Conservation (phyloP, 2,113 vertebrate genomes). For the Aleadryas rufinucha region DNA sequence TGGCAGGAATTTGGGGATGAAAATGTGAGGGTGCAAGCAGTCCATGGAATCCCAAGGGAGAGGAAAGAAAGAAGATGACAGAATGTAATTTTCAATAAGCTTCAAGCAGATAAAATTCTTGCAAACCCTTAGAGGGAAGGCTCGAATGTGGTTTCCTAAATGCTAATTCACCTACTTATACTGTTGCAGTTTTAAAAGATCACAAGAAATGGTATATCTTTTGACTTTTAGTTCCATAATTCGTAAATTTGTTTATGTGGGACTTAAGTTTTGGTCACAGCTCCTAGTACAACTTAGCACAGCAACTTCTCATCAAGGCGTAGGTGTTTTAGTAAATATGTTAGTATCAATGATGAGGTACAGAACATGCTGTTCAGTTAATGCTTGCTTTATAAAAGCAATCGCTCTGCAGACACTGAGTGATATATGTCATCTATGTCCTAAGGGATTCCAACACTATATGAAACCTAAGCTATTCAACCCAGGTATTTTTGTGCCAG, state of each 20-base stretch:
- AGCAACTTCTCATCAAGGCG: not conserved
- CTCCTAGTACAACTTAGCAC: not conserved
- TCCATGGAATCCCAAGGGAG: not conserved
- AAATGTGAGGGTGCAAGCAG: not conserved
- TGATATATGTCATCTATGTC: not conserved
- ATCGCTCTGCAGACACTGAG: not conserved
- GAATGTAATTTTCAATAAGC: not conserved
- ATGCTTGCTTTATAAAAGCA: not conserved
- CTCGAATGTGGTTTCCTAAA: not conserved
- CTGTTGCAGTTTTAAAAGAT: not conserved
- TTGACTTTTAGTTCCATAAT: not conserved
- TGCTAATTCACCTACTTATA: not conserved
- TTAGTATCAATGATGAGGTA: not conserved
- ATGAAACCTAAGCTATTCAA: not conserved
- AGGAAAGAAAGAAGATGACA: not conserved
- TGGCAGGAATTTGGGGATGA: not conserved
- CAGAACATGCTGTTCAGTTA: not conserved
- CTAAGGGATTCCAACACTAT: not conserved
- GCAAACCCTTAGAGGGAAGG: not conserved
- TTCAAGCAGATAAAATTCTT: not conserved
- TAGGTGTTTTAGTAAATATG: not conserved
- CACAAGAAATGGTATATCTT: not conserved
- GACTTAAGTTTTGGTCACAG: not conserved
- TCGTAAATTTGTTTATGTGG: not conserved
- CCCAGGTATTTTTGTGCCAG: not conserved